phyloP scores from a whole-genome alignment of 2,797 vertebrate genomes.

The Oryzias sinensis region DNA sequence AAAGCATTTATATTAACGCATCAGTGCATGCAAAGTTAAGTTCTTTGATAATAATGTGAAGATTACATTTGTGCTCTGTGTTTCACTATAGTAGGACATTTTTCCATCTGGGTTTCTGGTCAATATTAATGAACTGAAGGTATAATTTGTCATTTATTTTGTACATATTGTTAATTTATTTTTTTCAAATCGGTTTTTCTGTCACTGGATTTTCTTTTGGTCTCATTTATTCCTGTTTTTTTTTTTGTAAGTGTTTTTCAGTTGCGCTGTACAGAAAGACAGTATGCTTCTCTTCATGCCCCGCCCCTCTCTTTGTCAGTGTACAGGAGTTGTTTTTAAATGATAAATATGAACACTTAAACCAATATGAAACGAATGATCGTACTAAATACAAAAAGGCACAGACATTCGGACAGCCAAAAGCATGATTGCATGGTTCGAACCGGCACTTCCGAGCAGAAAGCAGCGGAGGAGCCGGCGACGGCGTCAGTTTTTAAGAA shows the following conservation, averaged over 20 bases:
- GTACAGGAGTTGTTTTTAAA: conserved; percentile 76
- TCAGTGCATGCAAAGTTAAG: conserved; percentile 79
- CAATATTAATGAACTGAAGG: conserved; percentile 66
- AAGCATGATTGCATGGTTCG: conserved; percentile 83
- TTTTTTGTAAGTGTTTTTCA: conserved; percentile 46
- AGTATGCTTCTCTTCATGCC: conserved; percentile 56
- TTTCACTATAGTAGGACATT: conserved; percentile 72
- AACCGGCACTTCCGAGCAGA: conserved; percentile 66
- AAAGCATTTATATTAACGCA: conserved; percentile 78
- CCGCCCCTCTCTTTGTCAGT: conserved; percentile 63
- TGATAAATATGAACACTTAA: conserved; percentile 63
- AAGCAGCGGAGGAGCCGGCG: conserved; percentile 54
- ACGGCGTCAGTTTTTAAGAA: conserved; percentile 70
- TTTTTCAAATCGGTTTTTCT: conserved; percentile 45
- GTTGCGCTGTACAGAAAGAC: conserved; percentile 70
- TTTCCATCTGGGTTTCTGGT: conserved; percentile 58
- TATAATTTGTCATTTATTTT: conserved; percentile 67
- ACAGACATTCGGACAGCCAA: conserved; percentile 71
- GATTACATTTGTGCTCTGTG: conserved; percentile 79
- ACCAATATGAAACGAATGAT: conserved; percentile 72
- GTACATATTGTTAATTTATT: conserved; percentile 66
- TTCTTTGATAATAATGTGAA: conserved; percentile 81
- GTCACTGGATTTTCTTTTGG: conserved; percentile 47
- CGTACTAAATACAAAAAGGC: conserved; percentile 73
- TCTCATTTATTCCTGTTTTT: conserved; percentile 1